Evolutionary conservation across 2,888 invertebrate species (phyloP).

Genomic region (Vannuccia rotundouncinata): DNA sequence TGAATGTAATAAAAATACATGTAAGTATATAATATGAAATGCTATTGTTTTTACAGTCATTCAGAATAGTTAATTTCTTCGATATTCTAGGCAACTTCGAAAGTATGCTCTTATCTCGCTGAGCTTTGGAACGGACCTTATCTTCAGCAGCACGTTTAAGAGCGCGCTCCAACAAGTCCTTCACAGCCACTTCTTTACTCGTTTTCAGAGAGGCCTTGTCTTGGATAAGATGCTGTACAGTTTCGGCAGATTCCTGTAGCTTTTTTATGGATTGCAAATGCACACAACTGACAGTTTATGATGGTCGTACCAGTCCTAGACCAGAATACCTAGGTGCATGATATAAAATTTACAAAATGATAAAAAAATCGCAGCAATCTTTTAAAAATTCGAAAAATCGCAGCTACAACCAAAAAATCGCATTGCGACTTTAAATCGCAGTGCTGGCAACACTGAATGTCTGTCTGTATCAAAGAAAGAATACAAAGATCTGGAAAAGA

Average conservation of each 20-base stretch:
- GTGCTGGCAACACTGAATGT: too few relatives aligned
- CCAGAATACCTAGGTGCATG: too few relatives aligned
- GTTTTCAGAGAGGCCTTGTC: constrained; percentile 23
- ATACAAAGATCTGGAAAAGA: too few relatives aligned
- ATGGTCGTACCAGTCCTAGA: too few relatives aligned
- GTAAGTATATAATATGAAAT: neutral
- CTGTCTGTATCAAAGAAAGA: too few relatives aligned
- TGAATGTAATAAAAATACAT: too few relatives aligned
- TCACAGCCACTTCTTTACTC: constrained; percentile 23
- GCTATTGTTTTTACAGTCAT: neutral
- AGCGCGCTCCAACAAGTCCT: constrained; percentile 1
- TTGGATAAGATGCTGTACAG: constrained; percentile 9
- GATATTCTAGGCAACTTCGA: constrained; percentile 1
- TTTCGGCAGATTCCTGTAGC: constrained; percentile 8
- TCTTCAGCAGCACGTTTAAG: constrained; percentile 24
- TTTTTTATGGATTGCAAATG: constrained; percentile 6
- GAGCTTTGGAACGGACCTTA: neutral
- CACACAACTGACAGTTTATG: too few relatives aligned
- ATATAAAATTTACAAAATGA: too few relatives aligned
- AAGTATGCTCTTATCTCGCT: constrained; percentile 14
- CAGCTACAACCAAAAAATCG: too few relatives aligned
- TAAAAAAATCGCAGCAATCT: too few relatives aligned
- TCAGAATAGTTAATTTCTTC: constrained; percentile 15
- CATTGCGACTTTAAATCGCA: too few relatives aligned
- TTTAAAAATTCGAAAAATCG: too few relatives aligned